Conservation (phyloP, 2,113 vertebrate species). For the Chaetodon trifascialis region DNA sequence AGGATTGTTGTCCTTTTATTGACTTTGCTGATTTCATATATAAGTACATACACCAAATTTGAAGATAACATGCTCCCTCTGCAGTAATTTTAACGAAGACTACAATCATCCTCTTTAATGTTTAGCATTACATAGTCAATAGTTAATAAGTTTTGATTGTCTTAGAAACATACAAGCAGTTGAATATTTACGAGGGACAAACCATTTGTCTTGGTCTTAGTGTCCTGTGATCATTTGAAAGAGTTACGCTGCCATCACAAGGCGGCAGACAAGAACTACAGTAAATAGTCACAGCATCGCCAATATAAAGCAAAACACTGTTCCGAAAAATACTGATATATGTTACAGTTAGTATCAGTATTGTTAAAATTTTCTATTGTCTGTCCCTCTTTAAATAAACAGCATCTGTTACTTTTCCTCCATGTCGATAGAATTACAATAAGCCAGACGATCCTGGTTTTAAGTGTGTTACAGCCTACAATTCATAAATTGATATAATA, state of each 20-base stretch:
- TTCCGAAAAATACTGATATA: background rate
- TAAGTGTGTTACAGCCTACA: background rate
- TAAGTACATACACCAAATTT: background rate
- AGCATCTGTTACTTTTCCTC: background rate
- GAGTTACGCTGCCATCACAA: conserved; percentile 65
- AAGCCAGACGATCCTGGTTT: background rate
- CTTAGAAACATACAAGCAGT: conserved; percentile 9
- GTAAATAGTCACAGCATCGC: background rate
- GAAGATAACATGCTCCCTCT: background rate
- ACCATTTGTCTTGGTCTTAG: conserved; percentile 6
- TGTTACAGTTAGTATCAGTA: background rate
- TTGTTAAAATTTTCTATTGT: background rate
- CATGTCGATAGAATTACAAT: background rate
- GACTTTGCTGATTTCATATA: background rate
- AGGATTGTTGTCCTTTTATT: conserved; percentile 25
- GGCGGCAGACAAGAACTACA: conserved; percentile 41
- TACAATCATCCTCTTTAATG: background rate
- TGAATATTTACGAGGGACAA: conserved; percentile 13
- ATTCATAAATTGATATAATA: background rate
- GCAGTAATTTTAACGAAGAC: background rate
- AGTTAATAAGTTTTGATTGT: background rate
- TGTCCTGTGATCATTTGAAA: conserved; percentile 16
- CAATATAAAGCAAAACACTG: background rate
- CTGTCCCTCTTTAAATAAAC: background rate
- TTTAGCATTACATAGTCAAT: background rate